Evolutionary conservation across 2,888 invertebrate genomes (phyloP).

Genomic region (Phasia obesa): DNA sequence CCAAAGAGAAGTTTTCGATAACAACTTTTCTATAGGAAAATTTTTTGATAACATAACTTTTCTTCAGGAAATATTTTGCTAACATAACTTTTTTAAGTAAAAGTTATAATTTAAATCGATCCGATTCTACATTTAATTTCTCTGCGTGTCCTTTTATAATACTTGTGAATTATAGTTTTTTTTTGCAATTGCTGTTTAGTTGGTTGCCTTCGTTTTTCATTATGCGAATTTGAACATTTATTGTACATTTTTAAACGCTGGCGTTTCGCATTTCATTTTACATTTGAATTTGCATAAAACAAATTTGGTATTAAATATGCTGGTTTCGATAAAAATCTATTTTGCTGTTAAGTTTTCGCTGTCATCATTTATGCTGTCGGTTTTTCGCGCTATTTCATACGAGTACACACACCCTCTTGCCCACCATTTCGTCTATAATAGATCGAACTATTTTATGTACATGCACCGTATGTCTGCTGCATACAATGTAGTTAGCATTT

Average conservation of each 20-base stretch:
- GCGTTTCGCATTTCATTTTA: conserved; percentile 70
- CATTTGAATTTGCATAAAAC: conserved; percentile 79
- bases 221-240: conserved; percentile 55
- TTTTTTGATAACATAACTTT: too few species aligned
- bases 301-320: conserved; percentile 80
- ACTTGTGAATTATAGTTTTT: background rate
- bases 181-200: conserved; percentile 2
- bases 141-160: background rate
- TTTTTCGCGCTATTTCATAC: conserved; percentile 15
- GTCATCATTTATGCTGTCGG: conserved; percentile 43
- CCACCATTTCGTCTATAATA: conserved; percentile 3
- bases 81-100: too few species aligned
- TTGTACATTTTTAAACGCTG: conserved; percentile 52
- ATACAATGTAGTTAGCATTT: conserved; percentile 32
- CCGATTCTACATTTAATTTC: background rate
- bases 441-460: background rate
- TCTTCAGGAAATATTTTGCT: too few species aligned
- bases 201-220: conserved; percentile 35
- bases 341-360: conserved; percentile 40
- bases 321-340: conserved; percentile 77
- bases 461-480: conserved; percentile 2
- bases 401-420: background rate
- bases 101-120: too few species aligned
- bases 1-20: too few species aligned
- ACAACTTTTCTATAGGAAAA: too few species aligned